Evolutionary conservation across 1,140 invertebrate genomes (phyloP).

Genomic region (Littorina saxatilis): DNA sequence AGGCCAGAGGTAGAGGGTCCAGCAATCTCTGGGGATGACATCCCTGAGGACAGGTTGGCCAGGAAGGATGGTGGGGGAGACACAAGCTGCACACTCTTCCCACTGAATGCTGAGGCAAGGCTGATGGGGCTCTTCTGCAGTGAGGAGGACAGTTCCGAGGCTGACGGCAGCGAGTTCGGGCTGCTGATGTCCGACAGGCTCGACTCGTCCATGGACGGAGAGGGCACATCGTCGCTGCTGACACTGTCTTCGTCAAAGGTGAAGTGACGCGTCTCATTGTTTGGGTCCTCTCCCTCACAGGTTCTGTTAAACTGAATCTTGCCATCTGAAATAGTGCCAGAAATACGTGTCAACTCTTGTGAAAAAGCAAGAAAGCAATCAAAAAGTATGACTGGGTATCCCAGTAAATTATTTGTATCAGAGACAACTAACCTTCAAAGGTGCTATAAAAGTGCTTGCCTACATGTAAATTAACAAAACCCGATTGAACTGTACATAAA

Average conservation of each 20-base stretch:
- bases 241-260: conserved; percentile 90
- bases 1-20: not conserved
- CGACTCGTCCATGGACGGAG: conserved; percentile 70
- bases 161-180: conserved; percentile 57
- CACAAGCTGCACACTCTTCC: conserved; percentile 17
- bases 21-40: not conserved
- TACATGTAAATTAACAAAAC: no score
- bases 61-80: not conserved
- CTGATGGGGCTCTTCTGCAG: conserved; percentile 39
- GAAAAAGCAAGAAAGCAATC: no score
- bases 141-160: conserved; percentile 49
- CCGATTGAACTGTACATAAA: no score
- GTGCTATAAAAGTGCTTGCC: no score
- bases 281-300: conserved; percentile 88
- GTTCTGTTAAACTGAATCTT: conserved; percentile 94
- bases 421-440: no score
- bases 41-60: conserved; percentile 18
- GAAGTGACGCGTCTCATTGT: conserved; percentile 89
- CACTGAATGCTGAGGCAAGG: conserved; percentile 21
- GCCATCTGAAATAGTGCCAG: conserved; percentile 84
- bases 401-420: no score
- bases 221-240: conserved; percentile 80
- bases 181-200: conserved; percentile 68
- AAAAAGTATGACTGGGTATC: no score
- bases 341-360: no score